These are phyloP conservation scores for Nebria salina DNA, from an alignment of 2,888 invertebrate species.

Conservation along the genomic window DNA sequence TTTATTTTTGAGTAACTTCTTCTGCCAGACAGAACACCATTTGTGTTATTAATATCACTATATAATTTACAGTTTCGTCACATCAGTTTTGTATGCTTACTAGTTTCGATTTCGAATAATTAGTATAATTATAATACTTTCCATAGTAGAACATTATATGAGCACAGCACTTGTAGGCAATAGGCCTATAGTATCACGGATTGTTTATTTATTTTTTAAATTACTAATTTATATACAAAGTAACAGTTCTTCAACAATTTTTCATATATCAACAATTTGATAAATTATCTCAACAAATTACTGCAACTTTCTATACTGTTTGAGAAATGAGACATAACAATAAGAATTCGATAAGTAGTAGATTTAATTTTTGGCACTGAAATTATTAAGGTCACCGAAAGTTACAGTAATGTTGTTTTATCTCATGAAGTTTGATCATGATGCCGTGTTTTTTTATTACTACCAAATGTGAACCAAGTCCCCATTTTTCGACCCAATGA, in stretches of 20 bases:
- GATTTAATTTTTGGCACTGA: constrained; percentile 42
- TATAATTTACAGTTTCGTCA: constrained; percentile 39
- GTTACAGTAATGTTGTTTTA: constrained; percentile 65
- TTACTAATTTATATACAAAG: constrained; percentile 35
- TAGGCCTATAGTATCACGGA: constrained; percentile 47
- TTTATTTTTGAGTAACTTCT: constrained; percentile 25
- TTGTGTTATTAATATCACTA: constrained; percentile 34
- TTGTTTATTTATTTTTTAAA: constrained; percentile 40
- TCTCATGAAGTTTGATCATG: constrained; percentile 64
- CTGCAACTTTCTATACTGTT: constrained; percentile 38
- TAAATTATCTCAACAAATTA: constrained; percentile 29
- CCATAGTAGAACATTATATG: constrained; percentile 40
- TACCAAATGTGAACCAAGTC: constrained; percentile 69
- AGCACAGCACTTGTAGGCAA: constrained; percentile 47
- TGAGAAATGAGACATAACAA: constrained; percentile 32
- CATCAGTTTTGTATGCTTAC: constrained; percentile 13
- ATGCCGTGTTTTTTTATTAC: constrained; percentile 65
- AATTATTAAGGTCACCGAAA: constrained; percentile 41
- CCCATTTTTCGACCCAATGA: constrained; percentile 68
- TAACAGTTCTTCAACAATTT: constrained; percentile 46
- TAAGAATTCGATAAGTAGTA: constrained; percentile 27
- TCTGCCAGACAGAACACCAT: constrained; percentile 29
- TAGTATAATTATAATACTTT: constrained; percentile 37
- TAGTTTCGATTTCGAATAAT: constrained; percentile 36
- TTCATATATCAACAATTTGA: constrained; percentile 44